A percentile compares a stretch with the other conserved stretches of the same genome.
phyloP scores from a whole-genome alignment of 1,140 invertebrate species.

The Ephestia elutella region DNA sequence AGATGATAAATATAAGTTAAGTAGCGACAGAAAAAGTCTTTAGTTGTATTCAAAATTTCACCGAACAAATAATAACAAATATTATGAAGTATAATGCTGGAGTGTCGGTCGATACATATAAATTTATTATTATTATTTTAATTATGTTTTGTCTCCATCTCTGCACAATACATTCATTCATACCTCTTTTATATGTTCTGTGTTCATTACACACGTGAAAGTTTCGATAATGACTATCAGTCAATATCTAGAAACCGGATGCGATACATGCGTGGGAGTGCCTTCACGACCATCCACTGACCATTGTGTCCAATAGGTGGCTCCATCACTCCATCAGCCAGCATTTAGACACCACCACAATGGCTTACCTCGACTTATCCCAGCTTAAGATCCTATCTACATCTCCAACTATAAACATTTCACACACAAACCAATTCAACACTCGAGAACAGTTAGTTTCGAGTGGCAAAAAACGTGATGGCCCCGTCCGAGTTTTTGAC shows the following conservation, averaged over 20 bases:
- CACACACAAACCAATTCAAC: constrained; percentile 53
- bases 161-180: no score
- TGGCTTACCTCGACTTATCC: constrained; percentile 47
- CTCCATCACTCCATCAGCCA: constrained; percentile 29
- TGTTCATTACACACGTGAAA: no score
- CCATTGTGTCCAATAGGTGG: constrained; percentile 54
- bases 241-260: constrained; percentile 34
- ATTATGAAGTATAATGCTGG: no score
- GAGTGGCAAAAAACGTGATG: constrained; percentile 49
- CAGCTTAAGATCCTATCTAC: constrained; percentile 64
- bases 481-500: constrained; percentile 34
- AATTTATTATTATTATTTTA: no score
- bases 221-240: no score
- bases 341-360: constrained; percentile 52
- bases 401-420: constrained; percentile 59
- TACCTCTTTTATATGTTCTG: no score
- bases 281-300: constrained; percentile 24
- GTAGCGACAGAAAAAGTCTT: no score
- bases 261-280: constrained; percentile 46
- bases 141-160: no score
- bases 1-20: no score
- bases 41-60: no score
- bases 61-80: no score
- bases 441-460: constrained; percentile 55
- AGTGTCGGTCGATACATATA: no score